These are phyloP conservation scores for Carapus acus DNA, from an alignment of 2,797 vertebrate genomes.

Conservation along the genomic window DNA sequence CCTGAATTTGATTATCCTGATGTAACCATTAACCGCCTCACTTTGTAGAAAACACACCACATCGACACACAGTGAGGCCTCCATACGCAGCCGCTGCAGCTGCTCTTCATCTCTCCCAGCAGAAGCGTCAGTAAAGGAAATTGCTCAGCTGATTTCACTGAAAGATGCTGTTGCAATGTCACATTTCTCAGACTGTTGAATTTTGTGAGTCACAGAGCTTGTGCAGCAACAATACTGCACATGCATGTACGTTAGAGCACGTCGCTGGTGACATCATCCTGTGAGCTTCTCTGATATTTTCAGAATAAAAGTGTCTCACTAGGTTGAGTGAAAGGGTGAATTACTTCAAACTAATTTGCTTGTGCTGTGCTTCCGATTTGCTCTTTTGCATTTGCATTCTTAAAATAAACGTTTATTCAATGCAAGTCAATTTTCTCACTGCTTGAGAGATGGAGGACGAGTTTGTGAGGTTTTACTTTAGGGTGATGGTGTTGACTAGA, in stretches of 20 bases:
- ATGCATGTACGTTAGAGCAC: no score
- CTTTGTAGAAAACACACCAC: neutral
- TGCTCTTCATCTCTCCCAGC: conserved; percentile 12
- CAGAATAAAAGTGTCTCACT: neutral
- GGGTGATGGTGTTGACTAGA: neutral
- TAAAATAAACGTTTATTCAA: conserved; percentile 19
- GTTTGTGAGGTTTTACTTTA: conserved; percentile 15
- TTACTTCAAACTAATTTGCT: neutral
- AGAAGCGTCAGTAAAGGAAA: conserved; percentile 6
- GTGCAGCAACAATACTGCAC: no score
- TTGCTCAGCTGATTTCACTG: conserved; percentile 11
- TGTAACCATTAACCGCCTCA: neutral
- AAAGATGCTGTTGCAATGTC: conserved; percentile 3
- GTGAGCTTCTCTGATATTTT: conserved; percentile 5
- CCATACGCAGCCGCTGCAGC: conserved; percentile 15
- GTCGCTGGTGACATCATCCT: neutral
- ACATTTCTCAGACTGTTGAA: no score
- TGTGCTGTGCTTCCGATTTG: no score
- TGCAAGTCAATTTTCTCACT: conserved; percentile 15
- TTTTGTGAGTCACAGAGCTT: no score
- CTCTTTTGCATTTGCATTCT: neutral
- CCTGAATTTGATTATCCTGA: neutral
- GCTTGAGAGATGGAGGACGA: conserved; percentile 21
- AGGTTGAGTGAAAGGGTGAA: conserved; percentile 3
- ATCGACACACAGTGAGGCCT: conserved; percentile 24